Evolutionary conservation across 30 jellyfish, hydroid and myxozoan genomes (phyloP), one percentile per base, ranked within the genome.

Genomic region (Hydractinia symbiolongicarpus): DNA sequence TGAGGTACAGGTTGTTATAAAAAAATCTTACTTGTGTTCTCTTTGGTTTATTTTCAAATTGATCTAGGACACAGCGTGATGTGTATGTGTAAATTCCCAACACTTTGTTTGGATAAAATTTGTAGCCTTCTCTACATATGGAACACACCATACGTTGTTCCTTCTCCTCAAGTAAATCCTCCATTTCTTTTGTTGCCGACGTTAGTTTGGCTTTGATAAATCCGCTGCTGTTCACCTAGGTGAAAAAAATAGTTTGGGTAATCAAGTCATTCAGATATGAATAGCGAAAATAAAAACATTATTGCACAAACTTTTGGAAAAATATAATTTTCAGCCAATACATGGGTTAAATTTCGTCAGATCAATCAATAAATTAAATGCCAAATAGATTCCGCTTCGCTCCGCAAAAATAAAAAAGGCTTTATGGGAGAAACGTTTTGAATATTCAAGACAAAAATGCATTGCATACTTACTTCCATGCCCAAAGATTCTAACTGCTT

Each of bases 51-150:
- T 78, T 88, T 61, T 94, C 99, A 73, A 72, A 88, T 55, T 94
- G 96, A 55, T 94, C 99, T 7, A 94, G 83, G 11, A 94, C 90
- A 69, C 99, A 94, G 66, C 99, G 77, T 72, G 95, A 72, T 2
- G 99, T 86, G 86, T 79, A 94, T 9, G 99, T 94, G 84, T 94
- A 94, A 7, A 94, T 87, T 10, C 92, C 99, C 11, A 94, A 90
- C 15, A 94, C 96, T 92, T 94, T 94, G 58, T 84, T 94, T 50
- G 99, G 99, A 56, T 94, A 95, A 61, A 94, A 94, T 76, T 94
- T 82, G 88, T 94, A 94, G 56, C 99, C 99, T 73, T 94, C 99
- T 57, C 99, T 81, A 77, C 99, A 94, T 15, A 94, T 94, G 66
- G 96, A 94, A 61, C 99, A 94, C 16, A 94, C 90, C 30, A 94